A percentile compares a stretch with the other conserved stretches of the same genome.
These are phyloP conservation scores for Leptopilina boulardi DNA, from an alignment of 1,140 invertebrate genomes.

Conservation along the genomic window DNA sequence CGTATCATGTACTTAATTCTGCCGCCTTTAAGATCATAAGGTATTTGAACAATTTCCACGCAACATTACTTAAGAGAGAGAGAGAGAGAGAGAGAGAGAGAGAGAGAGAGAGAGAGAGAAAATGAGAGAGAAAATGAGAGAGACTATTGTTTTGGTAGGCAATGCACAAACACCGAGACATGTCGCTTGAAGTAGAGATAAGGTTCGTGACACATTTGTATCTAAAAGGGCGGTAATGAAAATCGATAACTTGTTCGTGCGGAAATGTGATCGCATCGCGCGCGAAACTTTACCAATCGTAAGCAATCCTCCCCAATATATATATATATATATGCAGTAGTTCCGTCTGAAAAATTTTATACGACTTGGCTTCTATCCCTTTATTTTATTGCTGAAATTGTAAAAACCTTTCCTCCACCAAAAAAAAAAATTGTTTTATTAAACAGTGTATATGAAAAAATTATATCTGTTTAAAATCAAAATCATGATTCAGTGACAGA, in stretches of 20 bases:
- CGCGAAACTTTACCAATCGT: slow-evolving; percentile 24
- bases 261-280: slow-evolving; percentile 5
- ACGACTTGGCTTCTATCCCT: not conserved
- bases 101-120: too few relatives aligned
- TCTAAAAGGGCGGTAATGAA: slow-evolving; percentile 11
- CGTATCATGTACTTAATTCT: not conserved
- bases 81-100: too few relatives aligned
- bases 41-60: slow-evolving; percentile 13
- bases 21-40: not conserved
- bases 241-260: slow-evolving; percentile 23
- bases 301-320: not conserved
- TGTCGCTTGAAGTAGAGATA: slow-evolving; percentile 6
- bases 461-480: too few relatives aligned
- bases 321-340: not conserved
- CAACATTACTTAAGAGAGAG: slow-evolving; percentile 24
- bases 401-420: not conserved
- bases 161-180: not conserved
- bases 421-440: too few relatives aligned
- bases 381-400: not conserved
- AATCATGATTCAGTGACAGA: too few relatives aligned
- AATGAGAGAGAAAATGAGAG: too few relatives aligned
- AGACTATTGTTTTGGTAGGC: slow-evolving; percentile 17
- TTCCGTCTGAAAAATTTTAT: not conserved
- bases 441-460: too few relatives aligned
- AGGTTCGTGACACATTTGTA: slow-evolving; percentile 14